These are phyloP conservation scores for Lissonota sp. DNA, from an alignment of 2,888 invertebrate species.

Conservation along the genomic window DNA sequence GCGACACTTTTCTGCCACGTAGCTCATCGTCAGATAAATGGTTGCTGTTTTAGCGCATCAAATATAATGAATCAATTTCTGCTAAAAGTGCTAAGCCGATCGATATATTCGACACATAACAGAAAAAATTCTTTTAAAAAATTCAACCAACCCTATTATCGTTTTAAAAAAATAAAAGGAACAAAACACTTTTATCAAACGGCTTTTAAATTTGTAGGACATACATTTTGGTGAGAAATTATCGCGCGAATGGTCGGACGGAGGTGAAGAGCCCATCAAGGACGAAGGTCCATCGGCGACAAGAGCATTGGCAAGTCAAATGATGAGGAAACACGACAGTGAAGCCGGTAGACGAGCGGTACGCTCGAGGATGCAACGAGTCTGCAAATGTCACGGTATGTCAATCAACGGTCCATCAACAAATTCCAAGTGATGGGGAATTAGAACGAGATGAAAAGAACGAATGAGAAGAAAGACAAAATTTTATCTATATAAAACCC, in stretches of 20 bases:
- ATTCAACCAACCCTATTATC: no score
- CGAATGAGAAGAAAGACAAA: not conserved
- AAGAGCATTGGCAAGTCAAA: conserved; percentile 81
- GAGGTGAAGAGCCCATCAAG: conserved; percentile 90
- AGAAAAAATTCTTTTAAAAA: not conserved
- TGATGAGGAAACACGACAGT: conserved; percentile 97
- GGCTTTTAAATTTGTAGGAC: conserved; percentile 85
- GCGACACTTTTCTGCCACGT: no score
- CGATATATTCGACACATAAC: not conserved
- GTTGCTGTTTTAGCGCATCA: no score
- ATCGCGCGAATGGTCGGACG: conserved; percentile 94
- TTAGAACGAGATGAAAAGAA: not conserved
- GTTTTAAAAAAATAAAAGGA: no score
- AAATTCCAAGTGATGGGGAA: not conserved
- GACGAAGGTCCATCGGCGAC: conserved; percentile 86
- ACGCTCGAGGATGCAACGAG: conserved; percentile 91
- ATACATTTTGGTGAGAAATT: conserved; percentile 93
- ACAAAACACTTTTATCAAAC: no score
- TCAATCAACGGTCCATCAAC: no score
- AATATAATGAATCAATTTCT: no score
- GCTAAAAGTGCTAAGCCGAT: no score
- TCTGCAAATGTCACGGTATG: conserved; percentile 95
- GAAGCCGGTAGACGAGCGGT: conserved; percentile 94
- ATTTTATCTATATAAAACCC: not conserved
- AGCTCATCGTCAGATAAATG: no score